Conservation (phyloP, 1,140 invertebrate species). For the Hermetia illucens region DNA sequence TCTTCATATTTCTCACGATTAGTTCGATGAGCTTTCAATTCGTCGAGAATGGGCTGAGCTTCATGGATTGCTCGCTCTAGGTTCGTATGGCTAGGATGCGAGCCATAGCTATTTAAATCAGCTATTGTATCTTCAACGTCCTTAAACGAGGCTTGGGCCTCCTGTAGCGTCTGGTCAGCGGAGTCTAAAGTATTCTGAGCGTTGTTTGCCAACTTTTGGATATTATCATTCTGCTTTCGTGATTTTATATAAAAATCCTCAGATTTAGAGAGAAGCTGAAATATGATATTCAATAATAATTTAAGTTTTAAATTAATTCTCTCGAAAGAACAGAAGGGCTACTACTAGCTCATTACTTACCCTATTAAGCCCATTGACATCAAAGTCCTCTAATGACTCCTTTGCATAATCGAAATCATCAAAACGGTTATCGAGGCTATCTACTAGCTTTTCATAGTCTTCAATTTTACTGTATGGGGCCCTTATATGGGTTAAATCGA, state of each 20-base stretch:
- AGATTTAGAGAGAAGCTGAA: not conserved
- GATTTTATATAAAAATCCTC: no score
- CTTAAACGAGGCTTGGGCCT: not conserved
- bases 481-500: constrained; percentile 49
- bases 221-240: not conserved
- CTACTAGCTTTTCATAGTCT: constrained; percentile 27
- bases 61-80: constrained; percentile 22
- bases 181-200: no score
- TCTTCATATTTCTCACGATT: constrained; percentile 16
- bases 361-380: constrained; percentile 15
- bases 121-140: constrained; percentile 13
- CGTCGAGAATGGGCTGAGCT: constrained; percentile 21
- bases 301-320: no score
- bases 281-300: not conserved
- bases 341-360: constrained; percentile 2
- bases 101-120: constrained; percentile 19
- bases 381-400: constrained; percentile 17
- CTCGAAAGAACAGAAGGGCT: no score
- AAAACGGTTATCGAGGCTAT: constrained; percentile 24
- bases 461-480: constrained; percentile 50
- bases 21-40: constrained; percentile 18
- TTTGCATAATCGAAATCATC: constrained; percentile 28
- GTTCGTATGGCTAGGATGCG: constrained; percentile 20
- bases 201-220: not conserved
- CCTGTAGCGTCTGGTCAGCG: no score